Base-by-base conservation (phyloP, 2,797 vertebrate genomes). In the Melanotaenia pygmaea region DNA sequence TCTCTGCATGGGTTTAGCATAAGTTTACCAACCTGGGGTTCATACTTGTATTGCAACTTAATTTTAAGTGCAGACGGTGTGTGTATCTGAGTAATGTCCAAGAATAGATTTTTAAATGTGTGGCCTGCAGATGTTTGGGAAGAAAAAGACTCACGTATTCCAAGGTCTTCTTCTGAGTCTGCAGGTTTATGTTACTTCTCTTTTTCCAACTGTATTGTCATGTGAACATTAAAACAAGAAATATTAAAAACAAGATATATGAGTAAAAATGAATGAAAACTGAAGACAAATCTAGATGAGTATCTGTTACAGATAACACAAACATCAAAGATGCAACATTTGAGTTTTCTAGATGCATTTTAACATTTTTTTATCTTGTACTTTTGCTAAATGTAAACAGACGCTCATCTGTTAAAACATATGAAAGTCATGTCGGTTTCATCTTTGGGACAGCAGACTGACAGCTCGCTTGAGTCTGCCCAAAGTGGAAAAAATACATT, bases 321-420 rank as follows among this genome's bases (percentile, higher is more conserved):
- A 47, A 43, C 40, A 40, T 0, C 10, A 40, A 13, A 14, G 38
- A 40, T 43, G 14, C 14, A 18, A 43, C 14, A 12, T 43, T 5
- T 18, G 40, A 43, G 14, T 7, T 10, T 47, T 47, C 45, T n/a
- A 9, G 6, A 47, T 6, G 2, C 18, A 18, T 3, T 47, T 47
- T 47, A n/a, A 47, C 32, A 30, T 43, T 37, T 40, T 40, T 40
- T 40, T 13, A 38, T 40, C 14, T 30, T 16, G 13, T 56, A 9
- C n/a, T 22, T 24, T 24, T 37, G 12, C 18, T 32, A 1, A 20
- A 58, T 43, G 47, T 10, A 63, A 32, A 60, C 32, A n/a, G 45
- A 64, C 53, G 9, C 43, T 78, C 4, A 32, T 34, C 18, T 35
- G 50, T 60, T 28, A 4, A 43, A 54, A 69, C 32, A 54, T 53